Evolutionary conservation across 2,113 vertebrate species (phyloP), one percentile per base, ranked within the genome.

Genomic region (Polypterus senegalus): DNA sequence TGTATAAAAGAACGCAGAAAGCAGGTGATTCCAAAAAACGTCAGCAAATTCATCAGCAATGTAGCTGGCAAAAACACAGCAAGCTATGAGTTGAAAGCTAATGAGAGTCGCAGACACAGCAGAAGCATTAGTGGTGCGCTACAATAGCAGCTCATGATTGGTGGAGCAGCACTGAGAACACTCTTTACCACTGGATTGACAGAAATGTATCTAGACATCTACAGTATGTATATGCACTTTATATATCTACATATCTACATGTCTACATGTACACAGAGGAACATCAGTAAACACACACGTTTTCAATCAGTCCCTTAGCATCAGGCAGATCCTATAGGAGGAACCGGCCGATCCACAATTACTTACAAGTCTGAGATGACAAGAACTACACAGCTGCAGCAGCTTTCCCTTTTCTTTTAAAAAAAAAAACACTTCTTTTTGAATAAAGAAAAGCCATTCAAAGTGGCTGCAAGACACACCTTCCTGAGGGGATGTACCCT

Each of bases 41-140:
- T 75, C 76, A 71, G 70, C 69, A 83, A 61, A 81, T 75, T 47
- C 48, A 86, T 74, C 80, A 83, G 87, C 86, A 88, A 91, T 89
- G 85, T 89, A 88, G 88, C 89, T 88, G 85, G 85, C 89, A 93
- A 87, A 90, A 82, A 83, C 79, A 79, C 83, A 80, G 72, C 78
- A 80, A 77, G 89, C 86, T 79, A 81, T 70, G 67, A 70, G 58
- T 57, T 68, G 77, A 82, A 81, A 79, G 73, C 69, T 79, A 74
- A 83, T 69, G 74, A 71, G 75, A 78, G 73, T 74, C 70, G 76
- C 78, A 80, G 77, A 82, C 86, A 82, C 74, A 80, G 81, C 78
- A 71, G 81, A 83, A 86, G 85, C 61, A 49, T 54, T 58, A 87
- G 84, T 78, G 62, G 27, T 27, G 27, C 27, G 27, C 27, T 27